Base-by-base conservation (phyloP, 30 jellyfish, hydroid and myxozoan species). In the Chrysaora quinquecirrha region DNA sequence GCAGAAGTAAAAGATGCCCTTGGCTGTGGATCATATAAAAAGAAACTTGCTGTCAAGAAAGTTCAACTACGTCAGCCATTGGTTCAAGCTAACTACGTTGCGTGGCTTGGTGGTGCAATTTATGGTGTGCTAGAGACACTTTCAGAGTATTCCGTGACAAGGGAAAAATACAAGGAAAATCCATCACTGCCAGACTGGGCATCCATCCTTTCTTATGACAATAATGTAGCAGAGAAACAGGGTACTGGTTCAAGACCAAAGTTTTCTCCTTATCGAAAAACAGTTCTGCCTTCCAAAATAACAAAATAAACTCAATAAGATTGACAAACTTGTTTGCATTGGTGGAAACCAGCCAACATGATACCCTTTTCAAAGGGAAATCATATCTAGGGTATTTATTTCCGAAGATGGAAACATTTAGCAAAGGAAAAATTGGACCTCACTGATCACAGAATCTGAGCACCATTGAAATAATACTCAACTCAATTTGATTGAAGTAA, bases 91-190 rank as follows among this genome's bases (percentile, higher is more conserved):
- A 94, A 94, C 71, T 94, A 84, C 64, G 82, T 80, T 1, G 73
- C 95, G 0, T 94, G 99, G 99, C 91, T 80, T 25, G 99, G 99
- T 31, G 99, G 96, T 43, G 97, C 99, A 16, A 77, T 94, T 54
- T 82, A 82, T 84, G 97, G 99, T 11, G 85, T 90, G 66, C 89
- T 94, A 20, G 99, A 94, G 30, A 68, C 90, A 4, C 89, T 94
- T 4, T 38, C 89, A 28, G 99, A 94, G 24, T 85, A 75, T 35
- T 94, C 99, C 3, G 64, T 87, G 20, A 83, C 95, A 12, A 74
- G 97, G 23, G 99, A 94, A 19, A 84, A 84, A 34, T 94, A 94
- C 73, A 83, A 82, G 28, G 77, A 73, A 2, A 83, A 78, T 46
- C 86, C 94, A 1, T 1, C 46, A 0, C 69, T 94, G 19, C 99